These are phyloP conservation scores for Syrphus vitripennis DNA, from an alignment of 2,888 invertebrate species.

Conservation along the genomic window DNA sequence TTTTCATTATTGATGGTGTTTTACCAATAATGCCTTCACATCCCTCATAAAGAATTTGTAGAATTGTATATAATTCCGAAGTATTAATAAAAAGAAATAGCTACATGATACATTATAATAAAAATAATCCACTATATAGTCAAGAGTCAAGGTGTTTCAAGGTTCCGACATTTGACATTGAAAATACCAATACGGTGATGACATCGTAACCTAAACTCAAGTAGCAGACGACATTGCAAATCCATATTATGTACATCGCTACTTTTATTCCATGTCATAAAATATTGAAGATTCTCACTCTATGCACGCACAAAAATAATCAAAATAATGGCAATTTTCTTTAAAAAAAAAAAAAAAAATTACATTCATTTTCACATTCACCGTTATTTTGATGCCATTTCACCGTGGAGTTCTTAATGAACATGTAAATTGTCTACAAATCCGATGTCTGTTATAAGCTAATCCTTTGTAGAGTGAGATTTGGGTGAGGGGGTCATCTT, in stretches of 20 bases:
- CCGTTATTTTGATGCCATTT: slow-evolving; percentile 33
- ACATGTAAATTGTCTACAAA: slow-evolving; percentile 42
- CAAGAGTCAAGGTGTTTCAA: slow-evolving; percentile 38
- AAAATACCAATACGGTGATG: slow-evolving; percentile 8
- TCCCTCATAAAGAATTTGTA: too few relatives aligned
- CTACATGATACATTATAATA: slow-evolving; percentile 2
- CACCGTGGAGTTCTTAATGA: slow-evolving; percentile 46
- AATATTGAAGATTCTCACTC: slow-evolving; percentile 45
- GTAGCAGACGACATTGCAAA: neutral
- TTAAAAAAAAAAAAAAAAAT: neutral
- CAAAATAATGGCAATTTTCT: slow-evolving; percentile 57
- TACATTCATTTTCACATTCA: slow-evolving; percentile 30
- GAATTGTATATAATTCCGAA: slow-evolving; percentile 26
- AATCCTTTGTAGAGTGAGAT: slow-evolving; percentile 6
- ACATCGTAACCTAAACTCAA: slow-evolving; percentile 30
- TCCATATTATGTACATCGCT: neutral
- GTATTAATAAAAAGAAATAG: slow-evolving; percentile 44
- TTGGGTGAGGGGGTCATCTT: neutral
- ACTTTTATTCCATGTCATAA: neutral
- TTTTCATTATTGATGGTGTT: slow-evolving; percentile 58
- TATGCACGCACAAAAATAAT: slow-evolving; percentile 60
- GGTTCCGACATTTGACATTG: slow-evolving; percentile 30
- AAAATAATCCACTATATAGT: slow-evolving; percentile 40
- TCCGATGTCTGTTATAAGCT: slow-evolving; percentile 18
- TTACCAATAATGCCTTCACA: neutral